Conservation (phyloP, 1,140 invertebrate genomes). For the Drosophila pandora region DNA sequence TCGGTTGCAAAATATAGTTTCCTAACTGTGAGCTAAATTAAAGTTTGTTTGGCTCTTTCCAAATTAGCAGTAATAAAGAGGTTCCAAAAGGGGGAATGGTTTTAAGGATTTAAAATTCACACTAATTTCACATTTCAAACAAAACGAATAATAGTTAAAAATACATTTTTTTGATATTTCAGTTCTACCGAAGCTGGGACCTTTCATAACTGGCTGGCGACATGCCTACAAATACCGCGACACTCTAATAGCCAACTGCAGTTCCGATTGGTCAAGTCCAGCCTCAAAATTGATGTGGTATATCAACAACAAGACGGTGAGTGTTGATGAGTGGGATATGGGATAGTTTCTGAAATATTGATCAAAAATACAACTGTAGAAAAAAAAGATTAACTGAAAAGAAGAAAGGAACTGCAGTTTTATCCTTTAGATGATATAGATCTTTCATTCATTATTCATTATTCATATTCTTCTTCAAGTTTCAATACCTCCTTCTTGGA, state of each 20-base stretch:
- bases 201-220: constrained; percentile 80
- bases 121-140: no score
- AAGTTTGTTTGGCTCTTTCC: constrained; percentile 23
- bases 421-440: no score
- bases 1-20: constrained; percentile 6
- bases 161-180: not conserved
- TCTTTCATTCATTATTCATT: no score
- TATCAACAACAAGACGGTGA: constrained; percentile 84
- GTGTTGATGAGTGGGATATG: constrained; percentile 12
- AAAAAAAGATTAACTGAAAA: no score
- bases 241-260: constrained; percentile 84
- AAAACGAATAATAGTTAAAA: not conserved
- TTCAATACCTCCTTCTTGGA: not conserved
- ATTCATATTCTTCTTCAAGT: no score
- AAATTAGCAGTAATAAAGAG: constrained; percentile 6
- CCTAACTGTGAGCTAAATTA: constrained; percentile 5
- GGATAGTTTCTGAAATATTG: not conserved
- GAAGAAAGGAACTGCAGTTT: no score
- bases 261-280: constrained; percentile 84
- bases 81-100: not conserved
- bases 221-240: constrained; percentile 84
- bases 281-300: constrained; percentile 85
- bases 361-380: no score
- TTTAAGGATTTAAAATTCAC: not conserved
- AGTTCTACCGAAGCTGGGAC: constrained; percentile 84